These are phyloP conservation scores for Melitaea athalia DNA, from an alignment of 2,888 invertebrate genomes.

Conservation along the genomic window DNA sequence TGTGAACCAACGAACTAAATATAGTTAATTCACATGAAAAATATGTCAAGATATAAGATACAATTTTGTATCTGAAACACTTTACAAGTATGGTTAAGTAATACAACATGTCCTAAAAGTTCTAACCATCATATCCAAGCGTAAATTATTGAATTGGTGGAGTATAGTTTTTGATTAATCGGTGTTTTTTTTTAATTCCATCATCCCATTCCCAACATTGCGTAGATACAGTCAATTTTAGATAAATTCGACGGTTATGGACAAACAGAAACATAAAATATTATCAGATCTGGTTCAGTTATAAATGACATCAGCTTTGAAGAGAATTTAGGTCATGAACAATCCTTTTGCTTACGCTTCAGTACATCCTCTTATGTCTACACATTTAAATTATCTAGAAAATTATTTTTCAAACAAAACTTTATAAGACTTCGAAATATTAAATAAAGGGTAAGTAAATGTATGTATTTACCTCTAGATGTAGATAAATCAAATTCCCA, in stretches of 20 bases:
- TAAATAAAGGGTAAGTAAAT: background rate
- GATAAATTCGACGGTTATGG: slow-evolving; percentile 29
- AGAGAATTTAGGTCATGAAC: slow-evolving; percentile 73
- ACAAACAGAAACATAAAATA: slow-evolving; percentile 51
- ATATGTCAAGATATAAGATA: slow-evolving; percentile 40
- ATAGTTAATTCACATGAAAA: slow-evolving; percentile 47
- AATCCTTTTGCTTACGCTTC: slow-evolving; percentile 73
- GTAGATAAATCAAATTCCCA: slow-evolving; percentile 87
- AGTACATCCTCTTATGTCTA: slow-evolving; percentile 64
- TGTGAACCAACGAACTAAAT: slow-evolving; percentile 52
- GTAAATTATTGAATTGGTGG: no score
- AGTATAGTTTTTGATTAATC: no score
- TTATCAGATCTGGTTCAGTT: slow-evolving; percentile 54
- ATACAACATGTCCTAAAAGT: no score
- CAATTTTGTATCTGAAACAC: background rate
- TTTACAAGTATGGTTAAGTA: no score
- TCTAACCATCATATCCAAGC: no score
- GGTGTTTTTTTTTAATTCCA: no score
- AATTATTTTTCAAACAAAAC: slow-evolving; percentile 13
- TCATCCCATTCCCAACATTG: no score
- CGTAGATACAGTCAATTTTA: slow-evolving; percentile 23
- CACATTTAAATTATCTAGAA: slow-evolving; percentile 34
- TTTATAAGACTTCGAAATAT: slow-evolving; percentile 2
- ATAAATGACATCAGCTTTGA: slow-evolving; percentile 66
- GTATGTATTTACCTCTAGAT: slow-evolving; percentile 62